Base-by-base conservation (phyloP, 2,888 invertebrate genomes). In the Chymomyza amoena region DNA sequence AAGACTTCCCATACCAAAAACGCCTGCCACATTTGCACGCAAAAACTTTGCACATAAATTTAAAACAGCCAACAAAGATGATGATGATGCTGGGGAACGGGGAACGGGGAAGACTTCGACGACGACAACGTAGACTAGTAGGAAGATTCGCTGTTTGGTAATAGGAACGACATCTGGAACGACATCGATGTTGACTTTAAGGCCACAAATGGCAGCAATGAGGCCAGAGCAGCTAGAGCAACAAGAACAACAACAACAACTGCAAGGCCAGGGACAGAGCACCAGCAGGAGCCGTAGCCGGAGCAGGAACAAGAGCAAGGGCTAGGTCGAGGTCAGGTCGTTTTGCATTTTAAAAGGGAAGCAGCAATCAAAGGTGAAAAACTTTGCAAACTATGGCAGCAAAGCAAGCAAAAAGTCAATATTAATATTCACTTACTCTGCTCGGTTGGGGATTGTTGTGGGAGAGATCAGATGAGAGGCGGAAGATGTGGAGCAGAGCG, bases 341-440 rank as follows among this genome's bases (percentile, higher is more conserved):
- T 16, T 36, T 16, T 20, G 50, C 62, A 62, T 28, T 36, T 59
- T 39, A 28, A 61, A 69, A 20, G 65, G 60, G 61, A 74, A 66
- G 59, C 61, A 82, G 80, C 88, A 83, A 87, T 87, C 87, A 84
- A 84, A 84, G 84, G 84, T 87, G 86, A 83, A 84, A 87, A 85
- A 76, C 79, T 75, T 87, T 80, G 79, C 50, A 57, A 39, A 79
- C 86, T 85, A 87, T 84, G 54, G 18, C 54, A 16, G 20, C 18
- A 54, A 13, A 16, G 83, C 83, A 80, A 69, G 71, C 84, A 87
- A 81, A 83, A 86, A 84, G 86, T 87, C 84, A 84, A 84, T 84
- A 84, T 84, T 84, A 87, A 84, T 84, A 84, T 88, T 83, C 83
- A 83, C 83, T 83, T 83, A 84, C 76, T 6, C 32, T 13, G 25